These are phyloP conservation scores for Hyalella azteca DNA, from an alignment of 2,888 invertebrate species.

Conservation along the genomic window DNA sequence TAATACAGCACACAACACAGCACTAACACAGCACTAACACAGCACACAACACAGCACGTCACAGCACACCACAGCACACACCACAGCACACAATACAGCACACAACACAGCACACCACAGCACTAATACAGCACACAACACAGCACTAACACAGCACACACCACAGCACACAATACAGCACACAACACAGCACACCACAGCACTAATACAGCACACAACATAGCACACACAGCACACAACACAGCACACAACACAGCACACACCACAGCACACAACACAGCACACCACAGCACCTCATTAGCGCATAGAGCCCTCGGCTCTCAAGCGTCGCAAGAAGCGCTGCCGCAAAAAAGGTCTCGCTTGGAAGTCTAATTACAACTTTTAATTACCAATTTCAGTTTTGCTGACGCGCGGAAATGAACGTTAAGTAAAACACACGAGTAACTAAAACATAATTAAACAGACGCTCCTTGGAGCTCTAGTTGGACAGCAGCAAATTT, in stretches of 20 bases:
- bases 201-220: neutral
- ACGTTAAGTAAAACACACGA: conserved; percentile 39
- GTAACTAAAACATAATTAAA: conserved; percentile 39
- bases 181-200: neutral
- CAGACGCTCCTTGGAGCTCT: neutral
- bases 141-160: neutral
- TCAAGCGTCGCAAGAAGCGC: neutral
- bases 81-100: neutral
- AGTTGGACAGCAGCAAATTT: neutral
- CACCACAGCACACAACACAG: neutral
- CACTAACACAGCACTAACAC: neutral
- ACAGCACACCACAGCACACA: neutral
- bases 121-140: neutral
- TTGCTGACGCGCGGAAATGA: conserved; percentile 38
- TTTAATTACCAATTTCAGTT: conserved; percentile 41
- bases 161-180: neutral
- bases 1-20: neutral
- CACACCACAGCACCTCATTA: neutral
- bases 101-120: neutral
- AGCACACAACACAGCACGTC: neutral
- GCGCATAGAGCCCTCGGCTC: neutral
- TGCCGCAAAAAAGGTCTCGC: neutral
- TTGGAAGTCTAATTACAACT: conserved; percentile 40
- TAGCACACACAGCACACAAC: neutral
- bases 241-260: neutral